Percentiles rank a stretch among this genome's conserved stretches.
Conservation (phyloP, 2,797 vertebrate species). For the Myioborus melanocephalus region DNA sequence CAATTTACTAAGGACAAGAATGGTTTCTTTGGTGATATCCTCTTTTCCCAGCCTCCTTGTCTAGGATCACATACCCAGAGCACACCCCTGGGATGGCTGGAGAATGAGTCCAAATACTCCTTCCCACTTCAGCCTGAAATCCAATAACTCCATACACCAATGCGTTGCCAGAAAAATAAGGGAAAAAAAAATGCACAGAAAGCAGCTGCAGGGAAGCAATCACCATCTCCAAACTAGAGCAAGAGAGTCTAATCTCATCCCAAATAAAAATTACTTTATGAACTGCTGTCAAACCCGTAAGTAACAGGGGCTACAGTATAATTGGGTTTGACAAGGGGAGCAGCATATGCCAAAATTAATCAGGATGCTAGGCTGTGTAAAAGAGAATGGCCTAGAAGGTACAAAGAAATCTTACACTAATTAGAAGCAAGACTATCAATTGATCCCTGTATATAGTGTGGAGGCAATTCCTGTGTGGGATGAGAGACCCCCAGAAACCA, state of each 20-base stretch:
- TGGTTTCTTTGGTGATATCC: background rate
- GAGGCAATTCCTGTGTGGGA: background rate
- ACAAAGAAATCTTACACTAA: background rate
- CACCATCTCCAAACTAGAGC: background rate
- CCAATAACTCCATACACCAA: background rate
- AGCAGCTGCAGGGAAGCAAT: background rate
- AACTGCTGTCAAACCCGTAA: background rate
- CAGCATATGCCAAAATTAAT: slow-evolving; percentile 12
- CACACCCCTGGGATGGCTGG: background rate
- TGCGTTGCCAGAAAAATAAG: background rate
- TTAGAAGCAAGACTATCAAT: background rate
- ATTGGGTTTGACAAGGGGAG: background rate
- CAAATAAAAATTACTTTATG: slow-evolving; percentile 3
- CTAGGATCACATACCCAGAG: background rate
- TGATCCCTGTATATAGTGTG: background rate
- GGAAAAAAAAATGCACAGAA: background rate
- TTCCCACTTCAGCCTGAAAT: slow-evolving; percentile 13
- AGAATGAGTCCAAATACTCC: background rate
- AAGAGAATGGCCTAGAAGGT: background rate
- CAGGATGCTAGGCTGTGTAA: background rate
- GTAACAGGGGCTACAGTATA: background rate
- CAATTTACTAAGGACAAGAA: background rate
- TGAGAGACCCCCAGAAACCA: background rate
- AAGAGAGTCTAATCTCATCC: background rate
- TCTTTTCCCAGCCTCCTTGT: background rate